Percentiles rank a stretch among this genome's conserved stretches.
Conservation (phyloP, 92 coral and sea anemone genomes). For the Meandrina meandrites region DNA sequence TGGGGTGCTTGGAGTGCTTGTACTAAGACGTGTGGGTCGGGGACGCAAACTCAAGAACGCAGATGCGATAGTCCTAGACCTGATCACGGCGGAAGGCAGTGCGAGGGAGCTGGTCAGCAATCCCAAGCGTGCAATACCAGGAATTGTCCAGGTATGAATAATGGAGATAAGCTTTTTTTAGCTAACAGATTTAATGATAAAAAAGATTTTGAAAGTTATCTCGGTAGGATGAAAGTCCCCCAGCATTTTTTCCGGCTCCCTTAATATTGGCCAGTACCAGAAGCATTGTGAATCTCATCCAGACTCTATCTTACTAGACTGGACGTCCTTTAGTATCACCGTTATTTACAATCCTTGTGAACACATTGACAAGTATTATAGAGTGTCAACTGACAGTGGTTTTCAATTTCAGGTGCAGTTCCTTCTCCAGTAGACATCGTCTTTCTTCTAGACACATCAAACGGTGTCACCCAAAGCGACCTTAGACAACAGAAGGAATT, state of each 20-base stretch:
- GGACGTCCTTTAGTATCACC: background rate
- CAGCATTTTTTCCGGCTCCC: no score
- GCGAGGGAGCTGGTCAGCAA: constrained; percentile 7
- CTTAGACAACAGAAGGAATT: constrained; percentile 70
- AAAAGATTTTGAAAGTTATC: background rate
- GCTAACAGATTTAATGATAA: background rate
- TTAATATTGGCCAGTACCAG: no score
- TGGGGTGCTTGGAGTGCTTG: constrained; percentile 6
- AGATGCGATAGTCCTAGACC: constrained; percentile 25
- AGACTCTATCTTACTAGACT: background rate
- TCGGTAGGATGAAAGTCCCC: no score
- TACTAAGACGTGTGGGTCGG: constrained; percentile 22
- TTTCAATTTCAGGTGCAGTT: constrained; percentile 22
- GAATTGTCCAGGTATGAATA: constrained; percentile 2
- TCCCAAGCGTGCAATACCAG: constrained; percentile 5
- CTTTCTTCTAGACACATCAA: constrained; percentile 81
- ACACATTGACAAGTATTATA: background rate
- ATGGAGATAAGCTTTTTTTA: background rate
- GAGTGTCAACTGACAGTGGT: background rate
- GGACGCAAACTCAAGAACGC: constrained; percentile 12
- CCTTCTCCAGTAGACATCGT: constrained; percentile 71
- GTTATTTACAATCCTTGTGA: background rate
- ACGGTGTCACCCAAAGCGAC: constrained; percentile 61
- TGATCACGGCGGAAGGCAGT: constrained; percentile 5
- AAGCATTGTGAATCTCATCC: background rate